Conservation (phyloP, 1,140 invertebrate species). For the Psix sp. region DNA sequence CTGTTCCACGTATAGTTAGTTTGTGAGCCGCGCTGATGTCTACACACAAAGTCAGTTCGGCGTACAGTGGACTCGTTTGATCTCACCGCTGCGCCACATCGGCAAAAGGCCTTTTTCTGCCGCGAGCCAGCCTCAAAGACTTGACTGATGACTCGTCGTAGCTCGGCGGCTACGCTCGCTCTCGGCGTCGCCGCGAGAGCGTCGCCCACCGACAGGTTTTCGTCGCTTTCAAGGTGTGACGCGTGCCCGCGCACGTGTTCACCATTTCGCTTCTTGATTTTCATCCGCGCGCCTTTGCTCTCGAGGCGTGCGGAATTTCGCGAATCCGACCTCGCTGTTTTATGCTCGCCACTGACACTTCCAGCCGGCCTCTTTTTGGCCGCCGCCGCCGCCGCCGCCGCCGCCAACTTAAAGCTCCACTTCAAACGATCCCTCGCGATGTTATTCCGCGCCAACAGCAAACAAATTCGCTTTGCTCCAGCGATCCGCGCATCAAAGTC, state of each 20-base stretch:
- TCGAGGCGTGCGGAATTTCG: constrained; percentile 11
- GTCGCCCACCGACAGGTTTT: constrained; percentile 36
- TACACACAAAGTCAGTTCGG: constrained; percentile 63
- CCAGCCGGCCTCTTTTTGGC: constrained; percentile 6
- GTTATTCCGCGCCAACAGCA: constrained; percentile 13
- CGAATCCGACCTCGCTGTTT: constrained; percentile 17
- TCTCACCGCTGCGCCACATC: constrained; percentile 70
- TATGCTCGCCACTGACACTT: constrained; percentile 27
- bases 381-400: constrained; percentile 8
- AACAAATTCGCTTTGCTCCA: constrained; percentile 9
- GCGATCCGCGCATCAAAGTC: constrained; percentile 12
- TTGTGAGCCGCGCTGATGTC: constrained; percentile 38
- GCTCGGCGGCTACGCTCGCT: constrained; percentile 47
- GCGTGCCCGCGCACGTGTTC: constrained; percentile 70
- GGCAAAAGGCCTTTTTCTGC: constrained; percentile 71
- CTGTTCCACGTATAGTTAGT: constrained; percentile 52
- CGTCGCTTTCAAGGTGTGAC: constrained; percentile 64
- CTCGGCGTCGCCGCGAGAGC: not conserved
- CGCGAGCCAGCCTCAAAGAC: constrained; percentile 66
- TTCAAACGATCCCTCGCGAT: constrained; percentile 18
- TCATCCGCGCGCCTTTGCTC: constrained; percentile 34
- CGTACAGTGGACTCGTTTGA: constrained; percentile 65
- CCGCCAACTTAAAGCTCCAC: constrained; percentile 2
- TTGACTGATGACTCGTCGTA: constrained; percentile 71
- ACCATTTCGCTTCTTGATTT: constrained; percentile 29